Base-by-base conservation (phyloP, 2,888 invertebrate species). In the Eurytoma californica region DNA sequence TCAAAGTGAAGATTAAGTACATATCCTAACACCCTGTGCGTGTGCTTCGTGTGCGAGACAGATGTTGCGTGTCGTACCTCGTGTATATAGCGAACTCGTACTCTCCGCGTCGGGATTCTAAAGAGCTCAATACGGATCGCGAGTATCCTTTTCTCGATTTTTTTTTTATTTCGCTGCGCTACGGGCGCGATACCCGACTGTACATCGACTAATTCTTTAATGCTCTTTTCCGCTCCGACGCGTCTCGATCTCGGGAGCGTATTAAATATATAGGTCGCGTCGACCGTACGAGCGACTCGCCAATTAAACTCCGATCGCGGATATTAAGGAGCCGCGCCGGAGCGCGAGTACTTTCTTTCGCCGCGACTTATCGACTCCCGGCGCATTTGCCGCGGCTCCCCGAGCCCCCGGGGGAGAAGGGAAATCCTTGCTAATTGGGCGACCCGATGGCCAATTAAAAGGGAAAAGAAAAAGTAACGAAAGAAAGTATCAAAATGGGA, bases 361-460 rank as follows among this genome's bases (percentile, higher is more conserved):
- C 47, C 20, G 66, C 3, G 63, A 68, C 18, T 49, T 28, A 18
- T 18, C 30, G 30, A 57, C 13, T 39, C 24, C 24, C 24, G 24
- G 24, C 24, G 24, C 24, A 24, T 24, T 24, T 24, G 24, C 24
- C 24, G 24, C 24, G 18, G 4, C 9, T 63, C 63, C 39, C 5
- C 63, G 63, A 5, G 0, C 13, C 5, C 13, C 20, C 14, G 4
- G 39, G 61, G n/a, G 5, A 47, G 39, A 39, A n/a, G 9, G 63
- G 0, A 60, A 39, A 67, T 57, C 53, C 68, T 12, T 2, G 28
- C 63, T 69, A 55, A 63, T 69, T 76, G 47, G 69, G 57, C 65
- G 57, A 9, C 20, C 65, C 14, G 14, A 47, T 57, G 28, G 39
- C 53, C 72, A 67, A 67, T 66, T 77, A 53, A 77, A 65, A 55